These are phyloP conservation scores for Dascyllus trimaculatus DNA, from an alignment of 2,113 vertebrate genomes.

Conservation along the genomic window DNA sequence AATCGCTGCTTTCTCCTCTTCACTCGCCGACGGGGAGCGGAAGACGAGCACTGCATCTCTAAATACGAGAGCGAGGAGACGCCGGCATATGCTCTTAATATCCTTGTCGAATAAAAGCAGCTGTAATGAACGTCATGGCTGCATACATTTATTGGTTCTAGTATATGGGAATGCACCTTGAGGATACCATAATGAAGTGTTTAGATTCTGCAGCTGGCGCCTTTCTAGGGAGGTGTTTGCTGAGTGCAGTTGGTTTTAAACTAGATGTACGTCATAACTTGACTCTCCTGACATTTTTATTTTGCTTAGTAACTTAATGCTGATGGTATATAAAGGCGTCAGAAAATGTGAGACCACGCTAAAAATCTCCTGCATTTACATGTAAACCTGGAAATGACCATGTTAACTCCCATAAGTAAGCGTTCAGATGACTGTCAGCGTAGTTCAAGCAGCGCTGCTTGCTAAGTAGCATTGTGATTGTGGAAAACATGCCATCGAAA, in stretches of 20 bases:
- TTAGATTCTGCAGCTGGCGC: constrained; percentile 45
- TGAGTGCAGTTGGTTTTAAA: background rate
- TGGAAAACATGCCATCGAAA: background rate
- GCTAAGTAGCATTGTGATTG: background rate
- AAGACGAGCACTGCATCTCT: constrained; percentile 22
- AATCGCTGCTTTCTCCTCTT: constrained; percentile 26
- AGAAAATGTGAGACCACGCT: too few relatives aligned
- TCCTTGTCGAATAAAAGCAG: constrained; percentile 40
- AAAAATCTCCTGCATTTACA: background rate
- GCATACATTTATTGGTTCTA: constrained; percentile 47
- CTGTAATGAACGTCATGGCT: constrained; percentile 25
- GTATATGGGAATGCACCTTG: constrained; percentile 21
- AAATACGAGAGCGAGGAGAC: constrained; percentile 29
- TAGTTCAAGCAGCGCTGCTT: background rate
- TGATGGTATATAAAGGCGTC: background rate
- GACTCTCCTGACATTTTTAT: background rate
- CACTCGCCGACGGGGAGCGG: background rate
- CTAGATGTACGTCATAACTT: background rate
- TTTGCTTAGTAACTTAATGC: background rate
- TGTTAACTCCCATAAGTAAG: background rate
- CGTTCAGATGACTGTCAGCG: too few relatives aligned
- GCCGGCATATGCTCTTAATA: constrained; percentile 39
- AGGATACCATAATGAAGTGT: constrained; percentile 59
- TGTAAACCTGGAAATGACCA: background rate
- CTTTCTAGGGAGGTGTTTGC: background rate